Percentiles rank a stretch among this genome's conserved stretches.
Conservation (phyloP, 2,888 invertebrate genomes). For the Abrostola triplasia region DNA sequence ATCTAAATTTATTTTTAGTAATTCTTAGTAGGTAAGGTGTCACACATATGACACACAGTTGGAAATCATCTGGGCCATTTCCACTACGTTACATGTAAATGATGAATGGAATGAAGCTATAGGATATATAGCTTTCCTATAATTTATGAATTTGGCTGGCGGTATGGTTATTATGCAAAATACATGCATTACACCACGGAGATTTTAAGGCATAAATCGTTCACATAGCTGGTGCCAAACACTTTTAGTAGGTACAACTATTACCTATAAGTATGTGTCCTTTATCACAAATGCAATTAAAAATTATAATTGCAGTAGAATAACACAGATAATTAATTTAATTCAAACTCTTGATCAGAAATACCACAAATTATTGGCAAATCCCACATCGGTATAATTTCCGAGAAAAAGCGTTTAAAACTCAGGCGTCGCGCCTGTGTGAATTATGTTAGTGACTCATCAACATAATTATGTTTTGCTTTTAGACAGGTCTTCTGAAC, state of each 20-base stretch:
- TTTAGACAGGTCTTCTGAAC: too few species aligned
- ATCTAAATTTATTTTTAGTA: too few species aligned
- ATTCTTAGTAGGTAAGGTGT: too few species aligned
- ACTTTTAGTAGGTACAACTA: too few species aligned
- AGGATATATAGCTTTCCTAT: conserved; percentile 3
- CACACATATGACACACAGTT: neutral
- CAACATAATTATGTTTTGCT: too few species aligned
- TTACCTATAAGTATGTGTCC: too few species aligned
- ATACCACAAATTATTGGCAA: conserved; percentile 15
- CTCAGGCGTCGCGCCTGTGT: neutral
- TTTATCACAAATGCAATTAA: neutral
- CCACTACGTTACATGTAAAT: conserved; percentile 15
- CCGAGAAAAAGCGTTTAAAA: conserved; percentile 2
- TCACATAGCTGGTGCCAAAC: too few species aligned
- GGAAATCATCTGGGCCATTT: conserved; percentile 24
- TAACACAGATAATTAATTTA: conserved; percentile 5
- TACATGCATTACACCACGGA: neutral
- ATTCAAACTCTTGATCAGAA: neutral
- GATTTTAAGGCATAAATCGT: too few species aligned
- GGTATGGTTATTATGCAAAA: conserved; percentile 10
- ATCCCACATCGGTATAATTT: conserved; percentile 14
- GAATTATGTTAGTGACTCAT: too few species aligned
- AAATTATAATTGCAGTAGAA: neutral
- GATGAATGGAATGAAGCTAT: conserved; percentile 23
- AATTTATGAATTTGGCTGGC: conserved; percentile 17